Evolutionary conservation across 2,113 vertebrate genomes (phyloP).

Genomic region (Laticauda colubrina): DNA sequence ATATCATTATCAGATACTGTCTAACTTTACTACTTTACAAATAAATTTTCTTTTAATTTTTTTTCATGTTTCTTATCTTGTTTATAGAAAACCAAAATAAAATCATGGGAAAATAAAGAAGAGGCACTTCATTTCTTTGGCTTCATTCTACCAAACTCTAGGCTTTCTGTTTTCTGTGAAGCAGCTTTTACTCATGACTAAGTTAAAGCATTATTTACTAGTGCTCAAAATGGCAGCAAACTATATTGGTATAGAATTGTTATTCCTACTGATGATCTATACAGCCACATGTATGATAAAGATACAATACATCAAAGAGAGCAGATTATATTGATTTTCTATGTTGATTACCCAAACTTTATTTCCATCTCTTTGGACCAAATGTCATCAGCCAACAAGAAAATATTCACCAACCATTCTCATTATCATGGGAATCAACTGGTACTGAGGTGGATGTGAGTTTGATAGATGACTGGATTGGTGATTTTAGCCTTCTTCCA

Average conservation of each 20-base stretch:
- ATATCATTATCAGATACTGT: constrained; percentile 16
- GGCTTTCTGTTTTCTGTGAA: neutral
- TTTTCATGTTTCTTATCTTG: neutral
- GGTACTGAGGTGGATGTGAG: neutral
- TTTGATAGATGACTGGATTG: neutral
- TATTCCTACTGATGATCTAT: neutral
- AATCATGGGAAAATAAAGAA: constrained; percentile 14
- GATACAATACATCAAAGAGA: neutral
- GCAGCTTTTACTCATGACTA: neutral
- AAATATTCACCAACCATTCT: neutral
- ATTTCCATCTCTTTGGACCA: neutral
- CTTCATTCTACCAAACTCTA: constrained; percentile 1
- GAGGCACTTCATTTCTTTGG: neutral
- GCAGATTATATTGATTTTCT: neutral
- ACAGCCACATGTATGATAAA: neutral
- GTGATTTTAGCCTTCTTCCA: neutral
- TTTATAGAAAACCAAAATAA: constrained; percentile 26
- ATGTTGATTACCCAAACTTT: neutral
- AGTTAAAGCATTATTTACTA: neutral
- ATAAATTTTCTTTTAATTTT: neutral
- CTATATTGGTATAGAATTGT: neutral
- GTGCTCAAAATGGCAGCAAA: neutral
- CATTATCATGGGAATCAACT: neutral
- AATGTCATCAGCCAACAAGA: neutral
- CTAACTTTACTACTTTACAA: constrained; percentile 15